These are phyloP conservation scores for Azorinus chamasolen DNA, from an alignment of 2,888 invertebrate genomes.

Conservation along the genomic window DNA sequence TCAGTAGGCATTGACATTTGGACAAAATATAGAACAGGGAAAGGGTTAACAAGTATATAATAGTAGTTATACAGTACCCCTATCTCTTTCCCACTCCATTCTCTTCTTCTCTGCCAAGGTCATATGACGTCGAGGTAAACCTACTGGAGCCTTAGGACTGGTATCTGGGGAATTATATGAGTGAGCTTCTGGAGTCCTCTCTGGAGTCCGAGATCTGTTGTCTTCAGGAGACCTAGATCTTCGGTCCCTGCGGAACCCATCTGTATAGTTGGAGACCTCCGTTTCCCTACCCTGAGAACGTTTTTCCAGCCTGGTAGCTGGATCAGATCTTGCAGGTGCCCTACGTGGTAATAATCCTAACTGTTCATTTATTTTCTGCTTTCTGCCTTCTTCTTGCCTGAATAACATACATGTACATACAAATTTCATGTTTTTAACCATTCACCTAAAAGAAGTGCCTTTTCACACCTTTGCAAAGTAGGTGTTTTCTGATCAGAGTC, in stretches of 20 bases:
- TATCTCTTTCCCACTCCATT: slow-evolving; percentile 97
- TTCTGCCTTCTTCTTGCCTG: slow-evolving; percentile 56
- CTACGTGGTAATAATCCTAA: slow-evolving; percentile 26
- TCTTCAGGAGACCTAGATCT: slow-evolving; percentile 48
- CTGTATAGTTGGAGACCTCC: slow-evolving; percentile 44
- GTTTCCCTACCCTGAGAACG: slow-evolving; percentile 41
- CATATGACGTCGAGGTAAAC: slow-evolving; percentile 57
- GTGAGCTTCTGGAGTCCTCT: slow-evolving; percentile 46
- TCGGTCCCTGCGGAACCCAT: slow-evolving; percentile 40
- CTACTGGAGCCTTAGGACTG: slow-evolving; percentile 29
- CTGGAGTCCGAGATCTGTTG: slow-evolving; percentile 45
- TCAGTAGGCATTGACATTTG: no score
- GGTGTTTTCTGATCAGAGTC: no score
- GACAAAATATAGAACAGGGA: no score
- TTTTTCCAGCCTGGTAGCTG: slow-evolving; percentile 34
- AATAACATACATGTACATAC: background rate
- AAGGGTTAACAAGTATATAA: no score
- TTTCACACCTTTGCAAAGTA: no score
- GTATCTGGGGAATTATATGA: slow-evolving; percentile 31
- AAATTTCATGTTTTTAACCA: no score
- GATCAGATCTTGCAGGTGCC: slow-evolving; percentile 42
- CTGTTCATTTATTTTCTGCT: slow-evolving; percentile 32
- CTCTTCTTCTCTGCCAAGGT: slow-evolving; percentile 93
- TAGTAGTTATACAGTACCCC: no score
- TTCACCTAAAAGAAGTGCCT: no score